Percentiles rank a stretch among this genome's conserved stretches.
phyloP scores from a whole-genome alignment of 2,888 invertebrate species.

The Microplitis manilae region DNA sequence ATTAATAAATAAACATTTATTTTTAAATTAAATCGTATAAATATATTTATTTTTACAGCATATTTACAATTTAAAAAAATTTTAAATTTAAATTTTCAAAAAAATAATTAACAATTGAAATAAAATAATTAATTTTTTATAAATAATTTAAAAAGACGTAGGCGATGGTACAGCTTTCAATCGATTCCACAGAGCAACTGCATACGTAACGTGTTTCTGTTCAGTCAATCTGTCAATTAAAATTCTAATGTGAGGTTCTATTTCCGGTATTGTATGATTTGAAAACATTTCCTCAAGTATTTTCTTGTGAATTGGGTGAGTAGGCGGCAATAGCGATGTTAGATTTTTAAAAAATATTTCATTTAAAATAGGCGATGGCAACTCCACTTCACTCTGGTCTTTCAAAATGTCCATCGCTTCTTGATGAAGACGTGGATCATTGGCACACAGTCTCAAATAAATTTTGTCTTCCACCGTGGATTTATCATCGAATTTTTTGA shows the following conservation, averaged over 20 bases:
- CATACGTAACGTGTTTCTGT: conserved; percentile 63
- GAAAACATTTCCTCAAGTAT: conserved; percentile 64
- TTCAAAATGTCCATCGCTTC: conserved; percentile 63
- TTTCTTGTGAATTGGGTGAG: conserved; percentile 61
- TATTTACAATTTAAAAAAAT: background rate
- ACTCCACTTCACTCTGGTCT: conserved; percentile 53
- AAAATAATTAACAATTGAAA: conserved; percentile 19
- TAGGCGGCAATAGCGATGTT: conserved; percentile 62
- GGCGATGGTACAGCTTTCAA: conserved; percentile 63
- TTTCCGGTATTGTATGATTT: conserved; percentile 60
- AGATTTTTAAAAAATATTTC: conserved; percentile 66
- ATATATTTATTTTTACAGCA: conserved; percentile 18
- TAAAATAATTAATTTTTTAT: conserved; percentile 49
- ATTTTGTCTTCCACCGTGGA: conserved; percentile 58
- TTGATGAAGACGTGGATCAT: conserved; percentile 55
- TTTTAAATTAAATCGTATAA: background rate
- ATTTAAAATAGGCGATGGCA: conserved; percentile 61
- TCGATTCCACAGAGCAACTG: conserved; percentile 64
- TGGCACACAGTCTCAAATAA: conserved; percentile 60
- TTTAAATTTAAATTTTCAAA: conserved; percentile 23
- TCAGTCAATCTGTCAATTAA: conserved; percentile 61
- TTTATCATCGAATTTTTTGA: background rate
- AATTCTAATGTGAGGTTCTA: conserved; percentile 58
- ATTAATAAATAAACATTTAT: background rate
- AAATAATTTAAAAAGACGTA: conserved; percentile 62